Base-by-base conservation (phyloP, 2,113 vertebrate species). In the Anhinga anhinga region DNA sequence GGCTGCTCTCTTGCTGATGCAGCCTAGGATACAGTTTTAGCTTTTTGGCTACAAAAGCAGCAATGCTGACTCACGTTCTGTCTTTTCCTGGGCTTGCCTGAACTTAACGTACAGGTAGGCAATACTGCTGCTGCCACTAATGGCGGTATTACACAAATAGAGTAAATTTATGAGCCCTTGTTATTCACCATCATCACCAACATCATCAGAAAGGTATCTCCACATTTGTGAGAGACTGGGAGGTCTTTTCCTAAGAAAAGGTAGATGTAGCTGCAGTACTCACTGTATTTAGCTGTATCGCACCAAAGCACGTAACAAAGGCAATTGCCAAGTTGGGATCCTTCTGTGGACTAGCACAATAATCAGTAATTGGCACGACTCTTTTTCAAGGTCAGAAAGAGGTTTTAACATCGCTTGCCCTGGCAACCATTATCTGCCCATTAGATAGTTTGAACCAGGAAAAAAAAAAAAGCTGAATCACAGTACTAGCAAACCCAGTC, bases 281-380 rank as follows among this genome's bases (percentile, higher is more conserved):
- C 53, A 23, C 7, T 50, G 9, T 9, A 52, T 58, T 82, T 34
- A 32, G 5, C 21, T 38, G 3, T 78, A 30, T 34, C 21, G 67
- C 5, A 27, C 30, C n/a, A 32, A 76, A 86, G 44, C 13, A 40
- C 16, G 0, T 1, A 69, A 53, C 8, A 67, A 20, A 38, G 23
- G 30, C 9, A 77, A 58, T 0, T 71, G 8, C 15, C n/a, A 76
- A 40, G 50, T 8, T 0, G 0, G 11, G 73, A 66, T 29, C 10
- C 17, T 77, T 27, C 53, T 62, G 55, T 11, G 11, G 76, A 26
- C 56, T 50, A 58, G 62, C 23, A 38, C 9, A 50, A 19, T 52
- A 40, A 61, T 11, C 63, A 62, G 45, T 38, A 58, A 86, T 36
- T 72, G 63, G 32, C 38, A 50, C 1, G 3, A 70, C 17, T 74